A percentile compares a stretch with the other conserved stretches of the same genome.
These are phyloP conservation scores for Sinocyclocheilus anophthalmus DNA, from an alignment of 2,113 vertebrate genomes.

Conservation along the genomic window DNA sequence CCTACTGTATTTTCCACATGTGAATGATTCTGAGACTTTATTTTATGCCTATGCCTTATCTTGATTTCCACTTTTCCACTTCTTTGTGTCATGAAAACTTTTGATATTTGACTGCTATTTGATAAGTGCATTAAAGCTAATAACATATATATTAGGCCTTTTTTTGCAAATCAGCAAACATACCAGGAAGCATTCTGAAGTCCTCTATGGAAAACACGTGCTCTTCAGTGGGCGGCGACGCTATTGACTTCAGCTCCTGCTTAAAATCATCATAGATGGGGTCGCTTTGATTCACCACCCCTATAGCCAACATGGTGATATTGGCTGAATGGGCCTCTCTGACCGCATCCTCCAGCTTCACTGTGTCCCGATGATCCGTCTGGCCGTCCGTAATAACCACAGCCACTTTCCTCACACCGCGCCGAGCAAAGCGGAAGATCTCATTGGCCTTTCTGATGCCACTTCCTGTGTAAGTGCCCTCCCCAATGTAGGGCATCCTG, in stretches of 20 bases:
- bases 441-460: constrained; percentile 76
- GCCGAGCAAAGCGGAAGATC: constrained; percentile 71
- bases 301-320: constrained; percentile 84
- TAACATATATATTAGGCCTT: no score
- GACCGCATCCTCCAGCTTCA: constrained; percentile 70
- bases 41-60: no score
- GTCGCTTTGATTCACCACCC: constrained; percentile 79
- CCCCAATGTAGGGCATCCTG: constrained; percentile 82
- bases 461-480: constrained; percentile 83
- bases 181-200: constrained; percentile 81
- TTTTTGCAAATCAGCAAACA: constrained; percentile 44
- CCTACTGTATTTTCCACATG: no score
- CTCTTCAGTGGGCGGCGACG: constrained; percentile 78
- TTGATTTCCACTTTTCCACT: no score
- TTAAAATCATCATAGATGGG: constrained; percentile 74
- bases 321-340: constrained; percentile 64
- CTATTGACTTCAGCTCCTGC: constrained; percentile 81
- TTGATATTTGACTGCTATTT: no score
- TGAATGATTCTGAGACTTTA: no score
- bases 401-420: constrained; percentile 77
- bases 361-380: constrained; percentile 74
- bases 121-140: no score
- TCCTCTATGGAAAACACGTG: constrained; percentile 82
- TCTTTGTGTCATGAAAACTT: no score
- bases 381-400: constrained; percentile 86